Base-by-base conservation (phyloP, 2,113 vertebrate species). In the Tauraco erythrolophus region DNA sequence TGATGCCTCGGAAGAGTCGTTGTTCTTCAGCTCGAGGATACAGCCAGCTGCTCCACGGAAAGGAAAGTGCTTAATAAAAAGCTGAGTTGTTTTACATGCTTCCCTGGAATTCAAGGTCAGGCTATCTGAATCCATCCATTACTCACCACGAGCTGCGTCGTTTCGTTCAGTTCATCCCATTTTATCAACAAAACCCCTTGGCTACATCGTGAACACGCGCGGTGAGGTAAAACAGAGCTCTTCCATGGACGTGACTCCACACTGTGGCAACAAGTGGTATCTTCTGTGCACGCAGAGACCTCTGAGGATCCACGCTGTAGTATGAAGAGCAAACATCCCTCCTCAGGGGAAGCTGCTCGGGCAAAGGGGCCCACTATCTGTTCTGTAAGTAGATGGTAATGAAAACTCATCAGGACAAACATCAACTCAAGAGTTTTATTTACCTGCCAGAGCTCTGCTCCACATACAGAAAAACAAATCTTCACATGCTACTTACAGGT, bases 181-280 rank as follows among this genome's bases (percentile, higher is more conserved):
- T 79, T 13, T 30, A 71, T 17, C 35, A 37, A 48, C 2, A 9
- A 35, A 60, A n/a, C 7, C 37, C 24, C 19, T 56, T 1, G 56
- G 72, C 22, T 64, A 22, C 22, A 2, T 16, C 15, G 10, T 6
- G 61, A 74, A 43, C 10, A 3, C 5, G 5, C 19, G 13, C 0
- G 19, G 14, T 53, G 76, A 78, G 41, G 45, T 33, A 35, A 75
- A 65, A 3, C 77, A 76, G 68, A 88, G 64, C 31, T 83, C 19
- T 37, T 35, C 54, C 51, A 2, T 0, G n/a, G 68, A 4, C 25
- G 1, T 0, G 14, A 35, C 46, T 77, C 75, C 48, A 48, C 10
- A 2, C 21, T 13, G 54, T 3, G 56, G 31, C 28, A 37, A 72
- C 0, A 2, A 50, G 53, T 23, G 25, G 10, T 8, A 3, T 45